These are phyloP conservation scores for Parnassius apollo DNA, from an alignment of 2,888 invertebrate genomes.

Conservation along the genomic window DNA sequence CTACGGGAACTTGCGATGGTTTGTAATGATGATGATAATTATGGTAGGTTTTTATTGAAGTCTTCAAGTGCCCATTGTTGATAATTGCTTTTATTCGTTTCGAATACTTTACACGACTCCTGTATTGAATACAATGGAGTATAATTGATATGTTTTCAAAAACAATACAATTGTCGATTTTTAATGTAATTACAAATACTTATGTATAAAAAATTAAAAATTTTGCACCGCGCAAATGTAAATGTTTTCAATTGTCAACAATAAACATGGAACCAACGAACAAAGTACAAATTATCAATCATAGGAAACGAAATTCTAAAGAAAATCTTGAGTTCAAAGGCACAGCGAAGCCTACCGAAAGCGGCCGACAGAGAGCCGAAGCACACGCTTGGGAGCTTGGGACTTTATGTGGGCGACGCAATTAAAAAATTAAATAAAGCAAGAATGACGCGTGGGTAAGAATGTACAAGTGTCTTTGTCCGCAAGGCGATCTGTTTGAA, in stretches of 20 bases:
- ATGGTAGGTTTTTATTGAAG: constrained; percentile 2
- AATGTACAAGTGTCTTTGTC: constrained; percentile 37
- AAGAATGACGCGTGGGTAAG: constrained; percentile 56
- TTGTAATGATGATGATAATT: too few species aligned
- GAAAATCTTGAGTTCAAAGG: constrained; percentile 14
- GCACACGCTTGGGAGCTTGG: constrained; percentile 23
- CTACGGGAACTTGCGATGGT: too few species aligned
- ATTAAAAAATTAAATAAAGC: constrained; percentile 69
- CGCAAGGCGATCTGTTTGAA: constrained; percentile 29
- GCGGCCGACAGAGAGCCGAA: constrained; percentile 9
- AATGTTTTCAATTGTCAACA: too few species aligned
- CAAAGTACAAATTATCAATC: background rate
- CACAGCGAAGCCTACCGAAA: constrained; percentile 12
- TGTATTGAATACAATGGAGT: too few species aligned
- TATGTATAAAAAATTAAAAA: too few species aligned
- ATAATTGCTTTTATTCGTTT: constrained; percentile 11
- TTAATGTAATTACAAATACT: too few species aligned
- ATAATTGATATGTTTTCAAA: too few species aligned
- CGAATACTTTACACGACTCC: background rate
- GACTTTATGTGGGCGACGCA: constrained; percentile 58
- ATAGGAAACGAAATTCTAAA: background rate
- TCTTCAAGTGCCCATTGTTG: background rate
- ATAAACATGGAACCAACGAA: too few species aligned
- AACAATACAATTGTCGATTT: too few species aligned
- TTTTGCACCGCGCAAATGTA: too few species aligned